Conservation (phyloP, 2,888 invertebrate genomes). For the Drosophila greeni region DNA sequence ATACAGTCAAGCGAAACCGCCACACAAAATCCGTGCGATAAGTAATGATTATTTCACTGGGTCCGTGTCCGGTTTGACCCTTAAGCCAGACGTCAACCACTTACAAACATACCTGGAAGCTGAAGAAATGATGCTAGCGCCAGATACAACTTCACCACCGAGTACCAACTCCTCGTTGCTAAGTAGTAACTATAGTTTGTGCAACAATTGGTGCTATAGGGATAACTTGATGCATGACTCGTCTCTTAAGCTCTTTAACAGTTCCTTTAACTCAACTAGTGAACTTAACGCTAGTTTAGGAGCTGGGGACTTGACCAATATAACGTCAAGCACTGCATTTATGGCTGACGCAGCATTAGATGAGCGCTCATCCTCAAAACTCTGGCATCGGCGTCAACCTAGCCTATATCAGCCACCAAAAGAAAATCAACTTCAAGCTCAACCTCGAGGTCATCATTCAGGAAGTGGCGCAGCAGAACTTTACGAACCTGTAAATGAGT, state of each 20-base stretch:
- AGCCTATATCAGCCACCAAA: slow-evolving; percentile 51
- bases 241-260: slow-evolving; percentile 64
- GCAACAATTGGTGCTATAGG: slow-evolving; percentile 66
- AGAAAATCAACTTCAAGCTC: background rate
- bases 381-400: slow-evolving; percentile 75
- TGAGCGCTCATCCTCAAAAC: slow-evolving; percentile 46
- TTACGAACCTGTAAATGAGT: slow-evolving; percentile 72
- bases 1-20: slow-evolving; percentile 52
- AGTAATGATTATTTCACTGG: slow-evolving; percentile 50
- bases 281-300: slow-evolving; percentile 69
- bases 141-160: slow-evolving; percentile 44
- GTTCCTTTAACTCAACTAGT: slow-evolving; percentile 64
- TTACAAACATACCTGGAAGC: slow-evolving; percentile 46
- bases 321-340: slow-evolving; percentile 50
- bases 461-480: slow-evolving; percentile 41
- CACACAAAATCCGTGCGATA: slow-evolving; percentile 67
- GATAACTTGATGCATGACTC: slow-evolving; percentile 70
- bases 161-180: slow-evolving; percentile 54
- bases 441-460: slow-evolving; percentile 2
- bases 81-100: slow-evolving; percentile 49
- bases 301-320: slow-evolving; percentile 41
- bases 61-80: slow-evolving; percentile 6
- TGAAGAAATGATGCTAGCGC: slow-evolving; percentile 2
- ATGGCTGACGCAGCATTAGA: slow-evolving; percentile 25
- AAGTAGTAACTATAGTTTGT: slow-evolving; percentile 52